These are phyloP conservation scores for Empis livida DNA, from an alignment of 2,888 invertebrate species.

Conservation along the genomic window DNA sequence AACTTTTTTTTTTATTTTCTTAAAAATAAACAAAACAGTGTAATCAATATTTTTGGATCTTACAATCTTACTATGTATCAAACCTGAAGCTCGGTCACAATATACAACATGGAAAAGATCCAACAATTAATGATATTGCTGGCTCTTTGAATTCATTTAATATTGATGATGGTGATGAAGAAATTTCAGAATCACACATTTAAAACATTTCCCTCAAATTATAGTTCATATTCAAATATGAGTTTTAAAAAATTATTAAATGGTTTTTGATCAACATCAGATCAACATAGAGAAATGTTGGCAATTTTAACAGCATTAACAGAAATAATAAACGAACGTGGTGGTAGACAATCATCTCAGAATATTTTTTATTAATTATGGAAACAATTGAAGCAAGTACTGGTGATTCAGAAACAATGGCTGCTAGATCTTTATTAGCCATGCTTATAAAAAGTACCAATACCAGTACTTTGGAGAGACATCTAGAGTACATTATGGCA, in stretches of 20 bases:
- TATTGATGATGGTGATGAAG: slow-evolving; percentile 38
- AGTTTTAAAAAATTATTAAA: slow-evolving; percentile 71
- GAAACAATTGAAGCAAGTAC: slow-evolving; percentile 62
- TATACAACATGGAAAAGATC: slow-evolving; percentile 40
- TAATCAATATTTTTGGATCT: too few species aligned
- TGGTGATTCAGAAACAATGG: too few species aligned
- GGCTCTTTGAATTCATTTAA: slow-evolving; percentile 45
- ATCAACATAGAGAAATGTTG: slow-evolving; percentile 85
- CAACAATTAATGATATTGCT: too few species aligned
- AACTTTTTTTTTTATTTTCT: too few species aligned
- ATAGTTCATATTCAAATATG: slow-evolving; percentile 82
- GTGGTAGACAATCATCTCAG: slow-evolving; percentile 79
- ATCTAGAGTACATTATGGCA: slow-evolving; percentile 50
- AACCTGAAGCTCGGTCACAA: slow-evolving; percentile 63
- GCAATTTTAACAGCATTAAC: slow-evolving; percentile 87
- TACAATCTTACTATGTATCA: too few species aligned
- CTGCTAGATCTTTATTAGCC: too few species aligned
- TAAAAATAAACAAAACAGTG: too few species aligned
- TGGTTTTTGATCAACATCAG: slow-evolving; percentile 61
- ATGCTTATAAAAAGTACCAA: too few species aligned
- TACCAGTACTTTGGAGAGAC: slow-evolving; percentile 58
- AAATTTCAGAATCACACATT: slow-evolving; percentile 46
- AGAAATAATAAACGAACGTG: slow-evolving; percentile 80
- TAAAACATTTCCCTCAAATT: slow-evolving; percentile 81
- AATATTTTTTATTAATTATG: slow-evolving; percentile 84